phyloP scores from a whole-genome alignment of 2,113 vertebrate species.

The Saguinus imperator region DNA sequence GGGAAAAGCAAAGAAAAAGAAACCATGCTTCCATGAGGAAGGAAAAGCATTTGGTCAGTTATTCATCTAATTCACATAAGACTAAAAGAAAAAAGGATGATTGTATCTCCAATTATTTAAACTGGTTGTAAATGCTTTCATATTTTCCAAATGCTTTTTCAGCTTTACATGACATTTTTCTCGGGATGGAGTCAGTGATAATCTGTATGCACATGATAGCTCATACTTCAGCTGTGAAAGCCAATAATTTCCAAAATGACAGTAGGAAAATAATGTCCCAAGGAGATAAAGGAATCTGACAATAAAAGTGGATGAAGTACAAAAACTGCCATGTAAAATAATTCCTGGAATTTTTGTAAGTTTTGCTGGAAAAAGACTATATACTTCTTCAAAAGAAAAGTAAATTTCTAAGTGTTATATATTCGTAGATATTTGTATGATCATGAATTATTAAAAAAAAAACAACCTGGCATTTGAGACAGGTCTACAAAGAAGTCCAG shows the following conservation, averaged over 20 bases:
- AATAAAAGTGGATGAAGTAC: not conserved
- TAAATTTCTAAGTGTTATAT: not conserved
- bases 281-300: not conserved
- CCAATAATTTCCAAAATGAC: conserved; percentile 5
- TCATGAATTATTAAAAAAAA: not conserved
- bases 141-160: conserved; percentile 19
- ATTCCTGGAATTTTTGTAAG: not conserved
- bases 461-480: not conserved
- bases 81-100: not conserved
- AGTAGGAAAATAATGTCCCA: not conserved
- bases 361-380: not conserved
- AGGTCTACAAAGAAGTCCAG: not conserved
- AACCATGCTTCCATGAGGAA: not conserved
- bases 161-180: not conserved
- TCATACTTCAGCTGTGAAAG: not conserved
- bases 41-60: not conserved
- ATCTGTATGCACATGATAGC: not conserved
- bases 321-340: not conserved
- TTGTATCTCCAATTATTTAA: not conserved
- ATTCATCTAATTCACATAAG: not conserved
- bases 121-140: not conserved
- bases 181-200: not conserved
- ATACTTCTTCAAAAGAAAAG: conserved; percentile 4
- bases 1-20: not conserved
- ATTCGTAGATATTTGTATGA: not conserved